Percentiles rank a stretch among this genome's conserved stretches.
phyloP scores from a whole-genome alignment of 2,888 invertebrate genomes.

The Lomographa bimaculata region DNA sequence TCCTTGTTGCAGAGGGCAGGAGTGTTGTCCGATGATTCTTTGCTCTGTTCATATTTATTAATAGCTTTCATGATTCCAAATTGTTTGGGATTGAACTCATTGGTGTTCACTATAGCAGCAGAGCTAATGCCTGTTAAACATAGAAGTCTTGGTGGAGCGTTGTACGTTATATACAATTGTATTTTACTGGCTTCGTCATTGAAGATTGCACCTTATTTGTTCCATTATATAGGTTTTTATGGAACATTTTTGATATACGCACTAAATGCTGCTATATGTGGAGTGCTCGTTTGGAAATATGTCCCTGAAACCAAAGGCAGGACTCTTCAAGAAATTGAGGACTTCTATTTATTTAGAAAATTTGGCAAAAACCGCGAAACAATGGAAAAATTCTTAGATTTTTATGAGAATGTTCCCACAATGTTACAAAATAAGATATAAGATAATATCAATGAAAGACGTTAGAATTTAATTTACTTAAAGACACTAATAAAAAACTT shows the following conservation, averaged over 20 bases:
- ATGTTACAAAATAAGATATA: too few relatives aligned
- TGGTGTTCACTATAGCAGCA: conserved; percentile 23
- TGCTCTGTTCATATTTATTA: conserved; percentile 23
- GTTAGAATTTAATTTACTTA: too few relatives aligned
- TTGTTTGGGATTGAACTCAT: conserved; percentile 21
- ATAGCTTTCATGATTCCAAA: conserved; percentile 22
- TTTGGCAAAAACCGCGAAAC: conserved; percentile 8
- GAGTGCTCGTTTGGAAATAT: conserved; percentile 25
- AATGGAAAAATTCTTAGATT: too few relatives aligned
- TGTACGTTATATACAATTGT: conserved; percentile 28
- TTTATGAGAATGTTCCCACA: too few relatives aligned
- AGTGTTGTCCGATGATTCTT: conserved; percentile 23
- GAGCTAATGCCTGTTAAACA: conserved; percentile 35
- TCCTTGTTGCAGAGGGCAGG: conserved; percentile 19
- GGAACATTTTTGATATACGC: conserved; percentile 29
- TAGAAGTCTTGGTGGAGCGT: conserved; percentile 29
- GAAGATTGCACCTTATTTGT: conserved; percentile 30
- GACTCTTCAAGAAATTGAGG: conserved; percentile 32
- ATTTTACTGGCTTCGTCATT: conserved; percentile 21
- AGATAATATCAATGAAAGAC: too few relatives aligned
- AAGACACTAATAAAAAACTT: too few relatives aligned
- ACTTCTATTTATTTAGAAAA: conserved; percentile 23
- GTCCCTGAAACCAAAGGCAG: conserved; percentile 31
- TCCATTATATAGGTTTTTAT: conserved; percentile 27
- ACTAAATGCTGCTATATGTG: conserved; percentile 19